Conservation (phyloP, 2,888 invertebrate genomes). For the Chloroclysta siterata region DNA sequence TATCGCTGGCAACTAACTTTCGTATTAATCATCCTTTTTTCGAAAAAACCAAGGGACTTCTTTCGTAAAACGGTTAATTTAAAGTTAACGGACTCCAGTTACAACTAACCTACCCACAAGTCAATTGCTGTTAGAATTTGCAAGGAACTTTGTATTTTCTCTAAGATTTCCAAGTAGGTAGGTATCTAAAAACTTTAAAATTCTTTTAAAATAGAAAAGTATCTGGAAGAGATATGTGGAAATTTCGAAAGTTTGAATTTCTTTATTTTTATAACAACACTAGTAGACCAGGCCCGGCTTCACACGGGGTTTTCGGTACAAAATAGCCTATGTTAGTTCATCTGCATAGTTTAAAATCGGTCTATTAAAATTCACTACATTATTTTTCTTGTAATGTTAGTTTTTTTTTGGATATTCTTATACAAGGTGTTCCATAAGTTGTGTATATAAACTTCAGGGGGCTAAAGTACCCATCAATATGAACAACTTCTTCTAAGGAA, state of each 20-base stretch:
- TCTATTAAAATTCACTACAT: slow-evolving; percentile 11
- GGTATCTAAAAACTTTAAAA: slow-evolving; percentile 12
- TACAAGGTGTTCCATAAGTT: too few species aligned
- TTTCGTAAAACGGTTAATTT: too few species aligned
- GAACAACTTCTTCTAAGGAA: too few species aligned
- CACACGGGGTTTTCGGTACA: slow-evolving; percentile 29
- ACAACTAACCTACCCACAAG: too few species aligned
- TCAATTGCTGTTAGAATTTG: too few species aligned
- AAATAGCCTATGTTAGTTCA: slow-evolving; percentile 26
- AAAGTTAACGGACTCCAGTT: too few species aligned
- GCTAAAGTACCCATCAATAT: too few species aligned
- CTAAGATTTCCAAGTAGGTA: background rate
- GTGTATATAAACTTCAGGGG: too few species aligned
- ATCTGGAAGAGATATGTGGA: slow-evolving; percentile 34
- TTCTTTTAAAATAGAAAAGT: slow-evolving; percentile 22
- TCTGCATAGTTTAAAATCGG: slow-evolving; percentile 17
- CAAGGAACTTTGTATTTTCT: too few species aligned
- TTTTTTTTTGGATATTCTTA: background rate
- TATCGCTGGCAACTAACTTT: too few species aligned
- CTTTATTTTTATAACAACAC: slow-evolving; percentile 15
- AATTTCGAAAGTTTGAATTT: slow-evolving; percentile 18
- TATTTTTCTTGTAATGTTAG: background rate
- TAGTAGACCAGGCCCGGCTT: slow-evolving; percentile 28
- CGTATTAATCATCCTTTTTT: too few species aligned
- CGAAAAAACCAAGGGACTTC: too few species aligned